Evolutionary conservation across 2,888 invertebrate genomes (phyloP).

Genomic region (Chrysomela aeneicollis): DNA sequence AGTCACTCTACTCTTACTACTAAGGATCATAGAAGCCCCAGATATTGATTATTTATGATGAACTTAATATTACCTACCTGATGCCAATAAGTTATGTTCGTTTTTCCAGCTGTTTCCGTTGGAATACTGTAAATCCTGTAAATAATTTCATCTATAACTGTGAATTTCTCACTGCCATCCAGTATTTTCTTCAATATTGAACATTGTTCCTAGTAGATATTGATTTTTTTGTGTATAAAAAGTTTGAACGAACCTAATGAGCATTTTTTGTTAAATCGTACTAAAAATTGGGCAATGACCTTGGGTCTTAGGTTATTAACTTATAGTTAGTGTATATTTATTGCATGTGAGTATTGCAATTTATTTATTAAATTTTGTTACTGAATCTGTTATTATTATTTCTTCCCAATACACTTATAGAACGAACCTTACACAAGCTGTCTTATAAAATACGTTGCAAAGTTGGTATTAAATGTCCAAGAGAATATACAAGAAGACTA

Average conservation of each 20-base stretch:
- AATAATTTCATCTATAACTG: constrained; percentile 27
- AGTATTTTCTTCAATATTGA: background rate
- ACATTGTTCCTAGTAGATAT: background rate
- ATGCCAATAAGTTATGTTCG: background rate
- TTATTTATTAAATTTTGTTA: constrained; percentile 52
- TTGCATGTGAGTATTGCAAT: constrained; percentile 50
- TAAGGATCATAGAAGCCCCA: constrained; percentile 19
- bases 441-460: too few relatives aligned
- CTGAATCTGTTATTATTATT: constrained; percentile 29
- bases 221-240: background rate
- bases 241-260: too few relatives aligned
- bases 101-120: too few relatives aligned
- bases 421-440: too few relatives aligned
- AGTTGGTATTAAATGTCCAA: too few relatives aligned
- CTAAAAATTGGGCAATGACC: constrained; percentile 21
- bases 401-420: too few relatives aligned
- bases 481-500: too few relatives aligned
- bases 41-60: too few relatives aligned
- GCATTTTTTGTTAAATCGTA: too few relatives aligned
- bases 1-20: constrained; percentile 32
- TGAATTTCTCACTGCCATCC: constrained; percentile 28
- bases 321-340: constrained; percentile 35
- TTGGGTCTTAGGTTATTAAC: constrained; percentile 6
- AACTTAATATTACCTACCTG: background rate
- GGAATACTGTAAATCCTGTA: constrained; percentile 35